Evolutionary conservation across 30 jellyfish, hydroid and myxozoan genomes (phyloP).

Genomic region (Haliclystus octoradiatus): DNA sequence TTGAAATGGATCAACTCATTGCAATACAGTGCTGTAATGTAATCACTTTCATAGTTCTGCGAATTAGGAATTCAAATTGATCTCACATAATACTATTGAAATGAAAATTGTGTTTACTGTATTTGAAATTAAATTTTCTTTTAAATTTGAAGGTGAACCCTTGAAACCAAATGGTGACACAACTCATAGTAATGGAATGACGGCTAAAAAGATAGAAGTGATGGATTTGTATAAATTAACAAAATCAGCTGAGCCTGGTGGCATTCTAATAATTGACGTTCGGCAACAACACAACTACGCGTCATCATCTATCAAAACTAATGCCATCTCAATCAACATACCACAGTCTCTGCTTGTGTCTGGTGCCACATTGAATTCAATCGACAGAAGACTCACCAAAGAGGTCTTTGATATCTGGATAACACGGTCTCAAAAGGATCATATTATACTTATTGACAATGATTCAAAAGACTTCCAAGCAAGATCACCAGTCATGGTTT

Average conservation of each 20-base stretch:
- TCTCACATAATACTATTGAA: too few relatives aligned
- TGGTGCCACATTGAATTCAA: constrained; percentile 75
- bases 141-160: too few relatives aligned
- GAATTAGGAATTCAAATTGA: background rate
- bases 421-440: constrained; percentile 34
- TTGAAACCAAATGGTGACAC: too few relatives aligned
- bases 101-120: too few relatives aligned
- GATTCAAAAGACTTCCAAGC: constrained; percentile 21
- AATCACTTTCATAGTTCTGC: too few relatives aligned
- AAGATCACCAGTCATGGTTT: constrained; percentile 44
- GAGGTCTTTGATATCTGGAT: constrained; percentile 76
- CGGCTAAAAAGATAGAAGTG: background rate
- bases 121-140: too few relatives aligned
- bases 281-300: constrained; percentile 53
- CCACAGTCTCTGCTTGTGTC: constrained; percentile 53
- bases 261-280: constrained; percentile 63
- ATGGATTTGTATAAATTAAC: constrained; percentile 49
- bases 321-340: constrained; percentile 33
- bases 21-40: too few relatives aligned
- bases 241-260: constrained; percentile 18
- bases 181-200: too few relatives aligned
- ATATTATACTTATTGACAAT: constrained; percentile 47
- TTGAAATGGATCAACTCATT: too few relatives aligned
- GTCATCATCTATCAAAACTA: constrained; percentile 49
- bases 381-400: constrained; percentile 55